Percentiles rank a stretch among this genome's conserved stretches.
Evolutionary conservation across 2,113 vertebrate species (phyloP).

Genomic region (Menura novaehollandiae): DNA sequence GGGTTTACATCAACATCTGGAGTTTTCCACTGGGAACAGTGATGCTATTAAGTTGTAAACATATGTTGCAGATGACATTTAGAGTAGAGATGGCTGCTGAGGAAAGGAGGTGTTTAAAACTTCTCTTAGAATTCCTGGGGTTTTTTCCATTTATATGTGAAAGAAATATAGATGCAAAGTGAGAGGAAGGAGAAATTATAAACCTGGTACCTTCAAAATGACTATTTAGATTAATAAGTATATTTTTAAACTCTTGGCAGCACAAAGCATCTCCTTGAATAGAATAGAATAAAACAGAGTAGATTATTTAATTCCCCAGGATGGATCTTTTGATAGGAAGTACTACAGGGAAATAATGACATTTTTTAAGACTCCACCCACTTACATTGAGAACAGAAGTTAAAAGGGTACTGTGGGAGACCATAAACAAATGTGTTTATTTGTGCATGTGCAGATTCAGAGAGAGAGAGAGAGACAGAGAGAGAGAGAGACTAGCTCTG

Average conservation of each 20-base stretch:
- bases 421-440: neutral
- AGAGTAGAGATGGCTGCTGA: neutral
- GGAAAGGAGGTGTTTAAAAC: neutral
- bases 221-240: neutral
- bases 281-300: neutral
- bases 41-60: neutral
- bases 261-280: neutral
- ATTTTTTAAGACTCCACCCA: neutral
- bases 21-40: neutral
- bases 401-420: neutral
- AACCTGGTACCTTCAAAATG: neutral
- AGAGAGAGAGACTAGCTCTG: neutral
- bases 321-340: neutral
- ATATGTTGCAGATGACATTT: neutral
- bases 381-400: neutral
- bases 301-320: neutral
- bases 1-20: neutral
- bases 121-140: neutral
- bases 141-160: neutral
- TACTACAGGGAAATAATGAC: neutral
- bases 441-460: neutral
- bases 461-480: neutral
- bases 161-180: neutral
- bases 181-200: neutral
- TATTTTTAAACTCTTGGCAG: neutral